Evolutionary conservation across 2,888 invertebrate genomes (phyloP).

Genomic region (Ariolimax columbianus): DNA sequence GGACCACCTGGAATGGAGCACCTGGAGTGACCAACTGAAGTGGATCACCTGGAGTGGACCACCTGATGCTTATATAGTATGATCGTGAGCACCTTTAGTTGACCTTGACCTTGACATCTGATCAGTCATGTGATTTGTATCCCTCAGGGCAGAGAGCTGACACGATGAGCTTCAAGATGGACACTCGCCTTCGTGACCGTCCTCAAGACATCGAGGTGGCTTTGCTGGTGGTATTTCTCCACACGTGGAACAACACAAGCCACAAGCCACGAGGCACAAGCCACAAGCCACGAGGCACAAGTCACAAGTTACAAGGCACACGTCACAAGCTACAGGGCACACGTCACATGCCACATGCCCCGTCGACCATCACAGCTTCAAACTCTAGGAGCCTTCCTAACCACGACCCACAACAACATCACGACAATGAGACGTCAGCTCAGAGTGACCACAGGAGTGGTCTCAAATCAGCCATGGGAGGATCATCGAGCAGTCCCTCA

Average conservation of each 20-base stretch:
- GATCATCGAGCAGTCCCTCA: neutral
- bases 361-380: too few relatives aligned
- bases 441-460: neutral
- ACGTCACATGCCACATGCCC: too few relatives aligned
- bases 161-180: neutral
- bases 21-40: neutral
- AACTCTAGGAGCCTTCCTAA: too few relatives aligned
- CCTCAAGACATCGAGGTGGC: neutral
- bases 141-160: neutral
- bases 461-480: neutral
- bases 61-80: too few relatives aligned
- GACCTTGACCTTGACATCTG: too few relatives aligned
- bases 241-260: neutral
- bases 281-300: neutral
- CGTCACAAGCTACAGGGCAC: too few relatives aligned
- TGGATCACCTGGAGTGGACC: too few relatives aligned
- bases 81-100: too few relatives aligned
- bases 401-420: neutral
- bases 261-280: too few relatives aligned
- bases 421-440: neutral
- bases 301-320: too few relatives aligned
- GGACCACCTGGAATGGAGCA: neutral
- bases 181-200: neutral
- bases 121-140: too few relatives aligned
- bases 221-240: neutral